phyloP scores from a whole-genome alignment of 2,113 vertebrate genomes.

The Reinhardtius hippoglossoides region DNA sequence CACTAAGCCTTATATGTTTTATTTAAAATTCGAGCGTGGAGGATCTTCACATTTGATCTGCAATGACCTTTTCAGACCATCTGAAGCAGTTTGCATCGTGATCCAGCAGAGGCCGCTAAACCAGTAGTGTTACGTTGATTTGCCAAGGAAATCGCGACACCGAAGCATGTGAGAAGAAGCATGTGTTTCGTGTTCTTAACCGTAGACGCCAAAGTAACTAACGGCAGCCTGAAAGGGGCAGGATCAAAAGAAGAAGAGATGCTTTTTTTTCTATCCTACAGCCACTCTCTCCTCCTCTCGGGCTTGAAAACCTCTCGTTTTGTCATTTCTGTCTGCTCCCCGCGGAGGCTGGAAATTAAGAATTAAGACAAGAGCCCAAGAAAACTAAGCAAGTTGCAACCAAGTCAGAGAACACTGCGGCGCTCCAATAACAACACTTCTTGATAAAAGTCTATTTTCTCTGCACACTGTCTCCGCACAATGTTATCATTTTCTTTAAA shows the following conservation, averaged over 20 bases:
- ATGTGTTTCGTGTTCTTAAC: neutral
- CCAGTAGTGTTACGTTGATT: neutral
- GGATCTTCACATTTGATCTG: neutral
- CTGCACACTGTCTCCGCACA: conserved; percentile 68
- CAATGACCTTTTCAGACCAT: neutral
- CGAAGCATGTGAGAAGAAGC: neutral
- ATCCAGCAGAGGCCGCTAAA: neutral
- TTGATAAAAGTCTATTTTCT: conserved; percentile 81
- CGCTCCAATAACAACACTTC: conserved; percentile 76
- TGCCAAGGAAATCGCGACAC: too few relatives aligned
- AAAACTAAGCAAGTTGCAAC: conserved; percentile 70
- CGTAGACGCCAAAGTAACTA: neutral
- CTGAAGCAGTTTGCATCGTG: neutral
- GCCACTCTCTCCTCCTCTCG: conserved; percentile 36
- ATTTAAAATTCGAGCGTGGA: too few relatives aligned
- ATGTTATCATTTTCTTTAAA: conserved; percentile 75
- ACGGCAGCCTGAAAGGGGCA: conserved; percentile 11
- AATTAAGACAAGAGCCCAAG: conserved; percentile 67
- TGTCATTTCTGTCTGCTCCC: conserved; percentile 57
- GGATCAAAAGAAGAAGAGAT: conserved; percentile 20
- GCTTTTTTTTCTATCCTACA: neutral
- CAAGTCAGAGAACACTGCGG: conserved; percentile 60
- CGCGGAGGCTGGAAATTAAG: conserved; percentile 72
- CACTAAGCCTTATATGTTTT: neutral
- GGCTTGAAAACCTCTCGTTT: conserved; percentile 26